phyloP scores from a whole-genome alignment of 2,797 vertebrate genomes.

The Cuculus canorus region DNA sequence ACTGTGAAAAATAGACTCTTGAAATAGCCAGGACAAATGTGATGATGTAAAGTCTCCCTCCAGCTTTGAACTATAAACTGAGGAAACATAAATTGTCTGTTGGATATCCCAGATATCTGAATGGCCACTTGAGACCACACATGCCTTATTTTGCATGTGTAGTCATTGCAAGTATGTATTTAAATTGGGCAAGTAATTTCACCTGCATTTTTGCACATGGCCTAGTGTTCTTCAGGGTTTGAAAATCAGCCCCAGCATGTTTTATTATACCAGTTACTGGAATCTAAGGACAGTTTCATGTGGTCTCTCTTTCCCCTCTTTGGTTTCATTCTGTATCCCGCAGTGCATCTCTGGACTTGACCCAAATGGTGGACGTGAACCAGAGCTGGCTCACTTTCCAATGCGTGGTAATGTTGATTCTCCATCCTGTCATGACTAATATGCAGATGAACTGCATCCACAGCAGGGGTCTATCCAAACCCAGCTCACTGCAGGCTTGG shows the following conservation, averaged over 20 bases:
- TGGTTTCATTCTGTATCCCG: neutral
- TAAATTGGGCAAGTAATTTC: slow-evolving; percentile 42
- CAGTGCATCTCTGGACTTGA: neutral
- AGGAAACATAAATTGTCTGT: neutral
- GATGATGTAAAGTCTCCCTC: neutral
- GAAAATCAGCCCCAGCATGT: neutral
- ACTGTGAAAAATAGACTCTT: slow-evolving; percentile 34
- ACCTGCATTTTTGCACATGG: slow-evolving; percentile 64
- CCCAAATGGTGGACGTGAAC: neutral
- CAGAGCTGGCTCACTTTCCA: neutral
- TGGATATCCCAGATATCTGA: slow-evolving; percentile 32
- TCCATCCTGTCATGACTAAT: neutral
- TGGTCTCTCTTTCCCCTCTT: neutral
- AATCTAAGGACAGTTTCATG: slow-evolving; percentile 1
- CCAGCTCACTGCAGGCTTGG: neutral
- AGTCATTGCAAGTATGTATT: neutral
- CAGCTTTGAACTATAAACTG: neutral
- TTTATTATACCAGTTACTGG: slow-evolving; percentile 24
- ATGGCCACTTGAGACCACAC: slow-evolving; percentile 25
- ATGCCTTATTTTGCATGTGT: slow-evolving; percentile 18
- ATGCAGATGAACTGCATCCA: neutral
- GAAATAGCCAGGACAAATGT: neutral
- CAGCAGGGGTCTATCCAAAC: slow-evolving; percentile 5
- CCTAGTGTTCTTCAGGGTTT: slow-evolving; percentile 16
- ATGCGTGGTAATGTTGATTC: neutral